Conservation (phyloP, 2,797 vertebrate species). For the Halcyon smyrnensis region DNA sequence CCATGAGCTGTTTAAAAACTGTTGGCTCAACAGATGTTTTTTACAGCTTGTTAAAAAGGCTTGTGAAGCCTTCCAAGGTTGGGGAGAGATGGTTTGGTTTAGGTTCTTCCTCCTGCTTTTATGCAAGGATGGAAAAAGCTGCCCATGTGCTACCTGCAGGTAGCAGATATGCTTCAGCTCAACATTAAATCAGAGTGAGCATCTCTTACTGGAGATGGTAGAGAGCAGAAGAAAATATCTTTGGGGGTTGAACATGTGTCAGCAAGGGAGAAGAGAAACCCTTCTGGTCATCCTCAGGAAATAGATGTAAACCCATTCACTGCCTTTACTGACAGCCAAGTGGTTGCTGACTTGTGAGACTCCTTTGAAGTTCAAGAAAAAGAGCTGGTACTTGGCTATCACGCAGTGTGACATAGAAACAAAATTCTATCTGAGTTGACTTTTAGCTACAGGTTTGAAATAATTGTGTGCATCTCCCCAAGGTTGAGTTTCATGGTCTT, state of each 20-base stretch:
- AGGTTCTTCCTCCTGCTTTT: background rate
- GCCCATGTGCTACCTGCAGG: background rate
- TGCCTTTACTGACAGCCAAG: background rate
- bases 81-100: background rate
- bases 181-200: background rate
- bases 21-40: background rate
- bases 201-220: background rate
- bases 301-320: background rate
- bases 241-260: background rate
- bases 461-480: rapidly evolving
- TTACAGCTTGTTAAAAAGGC: background rate
- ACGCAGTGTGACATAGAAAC: background rate
- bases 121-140: background rate
- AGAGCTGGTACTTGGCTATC: background rate
- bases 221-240: background rate
- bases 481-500: background rate
- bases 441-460: background rate
- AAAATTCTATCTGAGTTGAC: background rate
- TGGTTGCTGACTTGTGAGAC: background rate
- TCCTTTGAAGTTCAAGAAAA: background rate
- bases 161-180: background rate
- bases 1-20: background rate
- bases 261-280: background rate
- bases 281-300: background rate
- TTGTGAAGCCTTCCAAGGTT: background rate